phyloP scores from a whole-genome alignment of 1,140 invertebrate genomes.

The Formica exsecta region DNA sequence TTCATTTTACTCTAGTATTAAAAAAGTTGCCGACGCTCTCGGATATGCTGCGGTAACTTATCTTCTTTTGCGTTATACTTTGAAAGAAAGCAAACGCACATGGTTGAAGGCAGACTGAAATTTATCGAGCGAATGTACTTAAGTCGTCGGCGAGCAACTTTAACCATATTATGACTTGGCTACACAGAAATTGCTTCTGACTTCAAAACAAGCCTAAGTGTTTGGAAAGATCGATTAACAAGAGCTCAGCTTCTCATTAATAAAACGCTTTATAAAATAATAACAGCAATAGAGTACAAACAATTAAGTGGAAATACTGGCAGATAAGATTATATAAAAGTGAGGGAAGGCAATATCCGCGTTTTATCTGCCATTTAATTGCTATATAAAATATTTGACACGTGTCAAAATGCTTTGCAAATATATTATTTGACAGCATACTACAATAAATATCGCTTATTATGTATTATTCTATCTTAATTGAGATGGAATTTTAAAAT shows the following conservation, averaged over 20 bases:
- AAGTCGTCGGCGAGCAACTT: background rate
- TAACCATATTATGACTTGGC: background rate
- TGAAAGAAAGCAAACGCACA: slow-evolving; percentile 19
- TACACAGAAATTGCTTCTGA: background rate
- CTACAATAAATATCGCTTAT: background rate
- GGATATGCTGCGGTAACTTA: slow-evolving; percentile 1
- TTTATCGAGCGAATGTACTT: slow-evolving; percentile 21
- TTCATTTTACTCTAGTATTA: slow-evolving; percentile 43
- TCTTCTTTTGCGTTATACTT: slow-evolving; percentile 3
- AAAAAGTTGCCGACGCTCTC: slow-evolving; percentile 20
- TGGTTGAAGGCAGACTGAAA: background rate
- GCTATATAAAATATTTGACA: background rate
- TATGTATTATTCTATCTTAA: background rate
- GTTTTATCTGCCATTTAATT: too few species aligned
- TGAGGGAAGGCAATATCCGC: too few species aligned
- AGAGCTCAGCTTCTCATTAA: background rate
- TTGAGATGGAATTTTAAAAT: background rate
- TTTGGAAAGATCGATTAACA: background rate
- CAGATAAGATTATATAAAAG: too few species aligned
- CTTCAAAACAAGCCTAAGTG: background rate
- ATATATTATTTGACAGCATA: slow-evolving; percentile 17
- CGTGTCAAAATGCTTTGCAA: background rate
- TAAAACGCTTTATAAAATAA: background rate
- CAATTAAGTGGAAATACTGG: too few species aligned
- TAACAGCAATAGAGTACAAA: too few species aligned